These are phyloP conservation scores for Holothuria leucospilota DNA, from an alignment of 53 echinoderm and acorn worm genomes.

Conservation along the genomic window DNA sequence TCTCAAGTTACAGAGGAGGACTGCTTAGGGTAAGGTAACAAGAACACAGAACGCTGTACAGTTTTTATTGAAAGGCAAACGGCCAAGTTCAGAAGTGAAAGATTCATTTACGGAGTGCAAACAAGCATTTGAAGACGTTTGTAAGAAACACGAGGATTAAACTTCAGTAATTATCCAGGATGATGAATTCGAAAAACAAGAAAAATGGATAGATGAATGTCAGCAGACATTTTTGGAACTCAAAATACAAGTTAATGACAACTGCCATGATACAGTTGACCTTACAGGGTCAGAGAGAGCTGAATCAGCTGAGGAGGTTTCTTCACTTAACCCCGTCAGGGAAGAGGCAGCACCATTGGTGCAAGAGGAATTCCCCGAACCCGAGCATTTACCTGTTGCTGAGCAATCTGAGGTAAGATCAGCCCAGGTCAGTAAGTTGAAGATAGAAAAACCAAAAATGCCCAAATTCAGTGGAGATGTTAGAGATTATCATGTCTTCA, in stretches of 20 bases:
- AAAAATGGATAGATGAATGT: too few species aligned
- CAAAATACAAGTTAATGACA: conserved; percentile 15
- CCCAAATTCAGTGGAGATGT: too few species aligned
- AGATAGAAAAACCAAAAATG: too few species aligned
- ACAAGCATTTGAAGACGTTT: conserved; percentile 13
- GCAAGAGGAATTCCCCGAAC: too few species aligned
- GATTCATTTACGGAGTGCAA: conserved; percentile 11
- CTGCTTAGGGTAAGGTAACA: conserved; percentile 16
- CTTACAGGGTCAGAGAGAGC: neutral
- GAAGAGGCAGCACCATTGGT: too few species aligned
- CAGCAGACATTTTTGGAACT: conserved; percentile 2
- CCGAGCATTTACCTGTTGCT: too few species aligned
- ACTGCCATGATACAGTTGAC: conserved; percentile 1
- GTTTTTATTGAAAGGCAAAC: too few species aligned
- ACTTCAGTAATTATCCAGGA: neutral
- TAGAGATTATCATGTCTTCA: too few species aligned
- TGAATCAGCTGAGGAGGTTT: too few species aligned
- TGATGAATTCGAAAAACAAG: neutral
- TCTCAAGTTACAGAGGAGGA: conserved; percentile 27
- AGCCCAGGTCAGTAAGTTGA: too few species aligned
- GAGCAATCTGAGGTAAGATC: too few species aligned
- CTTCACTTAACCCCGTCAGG: too few species aligned
- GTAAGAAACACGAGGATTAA: neutral
- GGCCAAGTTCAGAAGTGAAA: neutral
- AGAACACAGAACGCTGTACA: conserved; percentile 24